Evolutionary conservation across 2,113 vertebrate species (phyloP), one percentile per base, ranked within the genome.

Genomic region (Potamarius usumacintae): DNA sequence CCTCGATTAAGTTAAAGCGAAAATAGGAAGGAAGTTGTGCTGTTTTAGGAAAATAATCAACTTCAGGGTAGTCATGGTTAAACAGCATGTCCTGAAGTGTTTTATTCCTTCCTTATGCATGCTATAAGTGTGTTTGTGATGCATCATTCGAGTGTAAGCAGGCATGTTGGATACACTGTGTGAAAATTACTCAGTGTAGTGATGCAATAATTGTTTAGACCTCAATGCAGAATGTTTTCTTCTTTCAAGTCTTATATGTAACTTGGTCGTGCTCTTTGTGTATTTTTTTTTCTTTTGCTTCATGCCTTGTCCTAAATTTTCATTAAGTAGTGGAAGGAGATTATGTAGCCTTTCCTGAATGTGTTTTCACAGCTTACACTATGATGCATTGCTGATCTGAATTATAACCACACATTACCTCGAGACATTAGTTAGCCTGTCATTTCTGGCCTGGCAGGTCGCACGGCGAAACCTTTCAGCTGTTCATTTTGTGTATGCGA

Each of bases 361-460:
- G 58, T 67, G 63, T 14, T 27, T 84, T 30, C 52, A 20, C 22
- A n/a, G 17, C 25, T 7, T 84, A 72, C n/a, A 55, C 10, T 30
- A 57, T 85, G 83, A 74, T 85, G 27, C 72, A 65, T 63, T 34
- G 60, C 82, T 63, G 69, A 83, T 83, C 55, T 76, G 57, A 83
- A 84, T 78, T 83, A 83, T 84, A 63, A 78, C 22, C 82, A 71
- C 65, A 84, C 63, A 71, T 72, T 84, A 84, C 63, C 82, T 71
- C 62, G 80, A 42, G 48, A 30, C 85, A 34, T 78, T 83, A 83
- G 81, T 83, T 84, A 55, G 14, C 27, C 82, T 87, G 58, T 69
- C 79, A 78, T 85, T 85, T 85, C 58, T 67, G 60, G 85, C 77
- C 77, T 77, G 84, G 42, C 85, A 86, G 69, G 55, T 76, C 69